Evolutionary conservation across 1,140 invertebrate genomes (phyloP), one percentile per base, ranked within the genome.

Genomic region (Zaprionus davidi): DNA sequence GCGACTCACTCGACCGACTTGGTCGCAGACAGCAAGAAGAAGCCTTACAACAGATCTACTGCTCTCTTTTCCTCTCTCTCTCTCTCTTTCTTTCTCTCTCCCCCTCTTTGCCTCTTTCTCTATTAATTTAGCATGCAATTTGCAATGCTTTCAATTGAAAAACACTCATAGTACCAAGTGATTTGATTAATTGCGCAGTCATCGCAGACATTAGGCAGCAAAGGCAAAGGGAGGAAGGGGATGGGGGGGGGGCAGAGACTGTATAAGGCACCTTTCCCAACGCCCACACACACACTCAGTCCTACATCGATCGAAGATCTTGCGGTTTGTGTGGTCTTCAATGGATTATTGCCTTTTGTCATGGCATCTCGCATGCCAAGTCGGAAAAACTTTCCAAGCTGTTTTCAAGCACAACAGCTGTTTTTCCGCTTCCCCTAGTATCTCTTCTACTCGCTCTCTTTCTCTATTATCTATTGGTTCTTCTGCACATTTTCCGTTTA

Each of bases 131-230:
- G 55, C 71, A 67, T 80, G 68, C 64, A 70, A 80, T 71, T 75
- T 74, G 71, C 46, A 46, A 34, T 60, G 79, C 38, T 31, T 75
- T 70, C 76, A 82, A 85, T 84, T 85, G 81, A 59, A 78, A 64
- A 68, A 72, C 59, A 56, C 59, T 71, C 41, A 7, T 36, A 36
- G 46, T 69, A 38, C 77, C 77, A 75, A 84, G 66, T 67, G 71
- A 82, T 86, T 72, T 83, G 63, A 88, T 83, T 87, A 87, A 81
- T 88, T 81, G 78, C 38, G 63, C 62, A 79, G 69, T 68, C 55
- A 71, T 65, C 38, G 69, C 38, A 24, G 11, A 26, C 12, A 66
- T 66, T 66, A 34, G 31, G 31, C 17, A 26, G n/a, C n/a, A 20
- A 20, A 6, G 7, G 12, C 1, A 22, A 22, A 2, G 13, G 20